A percentile compares a stretch with the other conserved stretches of the same genome.
phyloP scores from a whole-genome alignment of 2,888 invertebrate species.

The Sussaba pulchella region DNA sequence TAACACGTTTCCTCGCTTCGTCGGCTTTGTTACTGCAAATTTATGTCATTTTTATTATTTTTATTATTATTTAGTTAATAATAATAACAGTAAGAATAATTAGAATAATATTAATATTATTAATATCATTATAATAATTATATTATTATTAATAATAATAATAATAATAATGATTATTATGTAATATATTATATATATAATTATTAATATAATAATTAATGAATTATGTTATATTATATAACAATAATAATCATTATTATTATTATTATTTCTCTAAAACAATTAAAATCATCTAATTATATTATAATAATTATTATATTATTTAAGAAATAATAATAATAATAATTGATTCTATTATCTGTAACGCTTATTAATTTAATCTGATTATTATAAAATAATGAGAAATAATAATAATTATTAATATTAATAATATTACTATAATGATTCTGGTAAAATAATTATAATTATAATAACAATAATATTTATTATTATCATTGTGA shows the following conservation, averaged over 20 bases:
- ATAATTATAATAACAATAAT: no score
- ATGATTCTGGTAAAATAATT: background rate
- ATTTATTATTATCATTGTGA: background rate
- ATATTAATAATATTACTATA: no score
- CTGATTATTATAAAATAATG: background rate
- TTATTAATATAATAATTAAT: background rate
- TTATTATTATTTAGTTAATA: background rate
- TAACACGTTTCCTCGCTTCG: constrained; percentile 48
- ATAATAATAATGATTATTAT: background rate
- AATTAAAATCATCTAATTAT: no score
- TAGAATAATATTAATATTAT: no score
- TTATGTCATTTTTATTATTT: background rate
- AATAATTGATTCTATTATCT: background rate
- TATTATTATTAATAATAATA: no score
- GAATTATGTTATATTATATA: no score
- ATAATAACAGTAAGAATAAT: no score
- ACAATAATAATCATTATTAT: no score
- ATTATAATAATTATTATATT: no score
- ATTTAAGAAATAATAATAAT: background rate
- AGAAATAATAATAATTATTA: no score
- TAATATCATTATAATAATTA: no score
- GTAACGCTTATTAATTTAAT: background rate
- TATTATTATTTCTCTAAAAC: no score
- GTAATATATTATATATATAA: background rate
- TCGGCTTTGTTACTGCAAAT: constrained; percentile 29